A percentile compares a stretch with the other conserved stretches of the same genome.
Evolutionary conservation across 2,113 vertebrate genomes (phyloP).

Genomic region (Ochotona curzoniae): DNA sequence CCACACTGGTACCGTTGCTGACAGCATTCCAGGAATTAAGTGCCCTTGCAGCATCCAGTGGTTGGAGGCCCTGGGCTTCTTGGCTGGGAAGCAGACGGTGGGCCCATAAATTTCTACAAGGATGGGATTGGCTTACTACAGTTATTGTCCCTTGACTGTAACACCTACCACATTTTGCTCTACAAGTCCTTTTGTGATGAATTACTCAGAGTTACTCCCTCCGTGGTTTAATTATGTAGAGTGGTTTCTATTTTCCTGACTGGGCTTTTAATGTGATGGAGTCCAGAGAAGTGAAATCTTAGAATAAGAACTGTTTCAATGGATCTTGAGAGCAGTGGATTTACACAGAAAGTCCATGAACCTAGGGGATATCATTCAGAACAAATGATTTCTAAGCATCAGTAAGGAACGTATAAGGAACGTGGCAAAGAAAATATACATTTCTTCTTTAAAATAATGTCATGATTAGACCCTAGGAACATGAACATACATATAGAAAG

Average conservation of each 20-base stretch:
- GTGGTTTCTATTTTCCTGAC: slow-evolving; percentile 48
- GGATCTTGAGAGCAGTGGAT: slow-evolving; percentile 8
- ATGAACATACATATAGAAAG: background rate
- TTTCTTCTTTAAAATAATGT: slow-evolving; percentile 28
- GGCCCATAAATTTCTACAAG: background rate
- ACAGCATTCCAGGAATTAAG: background rate
- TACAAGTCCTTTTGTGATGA: background rate
- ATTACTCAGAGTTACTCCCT: background rate
- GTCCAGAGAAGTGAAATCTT: slow-evolving; percentile 37
- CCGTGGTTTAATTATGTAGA: slow-evolving; percentile 29
- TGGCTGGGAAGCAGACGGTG: background rate
- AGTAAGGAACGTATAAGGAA: background rate
- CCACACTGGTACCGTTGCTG: background rate
- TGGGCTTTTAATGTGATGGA: background rate
- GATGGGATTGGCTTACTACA: background rate
- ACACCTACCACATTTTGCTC: background rate
- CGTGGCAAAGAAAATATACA: background rate
- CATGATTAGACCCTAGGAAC: slow-evolving; percentile 17
- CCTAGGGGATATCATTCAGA: slow-evolving; percentile 35
- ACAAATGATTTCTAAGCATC: slow-evolving; percentile 30
- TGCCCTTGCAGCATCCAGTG: background rate
- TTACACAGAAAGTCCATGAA: slow-evolving; percentile 31
- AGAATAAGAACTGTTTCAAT: slow-evolving; percentile 32
- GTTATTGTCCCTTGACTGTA: background rate
- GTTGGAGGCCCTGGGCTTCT: background rate